Evolutionary conservation across 2,113 vertebrate species (phyloP).

Genomic region (Misgurnus mizolepis): DNA sequence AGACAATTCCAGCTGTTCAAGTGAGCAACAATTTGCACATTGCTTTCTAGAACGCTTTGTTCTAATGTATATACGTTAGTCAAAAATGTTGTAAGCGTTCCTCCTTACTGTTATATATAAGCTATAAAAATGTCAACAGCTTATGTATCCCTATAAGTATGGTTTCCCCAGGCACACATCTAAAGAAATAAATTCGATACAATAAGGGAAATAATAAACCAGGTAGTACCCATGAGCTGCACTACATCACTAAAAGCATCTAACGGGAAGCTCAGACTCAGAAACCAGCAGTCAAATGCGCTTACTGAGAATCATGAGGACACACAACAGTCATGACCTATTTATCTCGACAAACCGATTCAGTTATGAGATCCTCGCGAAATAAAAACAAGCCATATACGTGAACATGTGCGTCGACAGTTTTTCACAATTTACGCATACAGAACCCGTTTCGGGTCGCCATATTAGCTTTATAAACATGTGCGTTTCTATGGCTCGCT

Average conservation of each 20-base stretch:
- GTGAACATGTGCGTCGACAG: neutral
- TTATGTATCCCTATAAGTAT: too few species aligned
- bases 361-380: neutral
- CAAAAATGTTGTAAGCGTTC: too few species aligned
- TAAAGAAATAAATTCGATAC: too few species aligned
- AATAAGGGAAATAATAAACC: too few species aligned
- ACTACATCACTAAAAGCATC: neutral
- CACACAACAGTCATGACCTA: neutral
- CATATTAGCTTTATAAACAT: conserved; percentile 32
- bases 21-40: too few species aligned
- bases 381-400: neutral
- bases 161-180: too few species aligned
- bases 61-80: too few species aligned
- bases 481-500: neutral
- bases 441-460: neutral
- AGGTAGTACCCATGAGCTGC: neutral
- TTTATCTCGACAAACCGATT: neutral
- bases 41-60: too few species aligned
- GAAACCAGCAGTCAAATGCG: neutral
- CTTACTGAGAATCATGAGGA: neutral
- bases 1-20: too few species aligned
- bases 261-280: neutral
- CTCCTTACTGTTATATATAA: too few species aligned
- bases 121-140: too few species aligned
- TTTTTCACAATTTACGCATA: neutral